A percentile compares a stretch with the other conserved stretches of the same genome.
Conservation (phyloP, 2,113 vertebrate genomes). For the Eidolon helvum region DNA sequence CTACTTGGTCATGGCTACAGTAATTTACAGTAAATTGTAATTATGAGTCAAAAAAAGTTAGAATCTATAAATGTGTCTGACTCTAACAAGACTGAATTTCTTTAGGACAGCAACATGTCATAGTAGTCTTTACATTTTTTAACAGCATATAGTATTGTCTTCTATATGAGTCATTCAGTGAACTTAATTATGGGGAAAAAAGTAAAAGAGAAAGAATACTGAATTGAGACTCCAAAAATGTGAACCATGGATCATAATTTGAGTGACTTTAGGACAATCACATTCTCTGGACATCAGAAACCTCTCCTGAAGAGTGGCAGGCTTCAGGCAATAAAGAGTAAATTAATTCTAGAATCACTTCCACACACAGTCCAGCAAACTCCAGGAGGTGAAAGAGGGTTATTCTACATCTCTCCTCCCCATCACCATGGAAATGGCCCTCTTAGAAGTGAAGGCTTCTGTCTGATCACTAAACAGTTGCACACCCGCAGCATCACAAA, state of each 20-base stretch:
- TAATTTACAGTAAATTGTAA: not conserved
- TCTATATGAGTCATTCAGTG: not conserved
- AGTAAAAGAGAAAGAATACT: not conserved
- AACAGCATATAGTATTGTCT: not conserved
- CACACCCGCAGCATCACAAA: not conserved
- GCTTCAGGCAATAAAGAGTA: not conserved
- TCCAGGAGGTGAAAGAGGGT: not conserved
- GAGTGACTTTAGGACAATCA: not conserved
- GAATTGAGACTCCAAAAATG: not conserved
- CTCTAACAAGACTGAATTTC: not conserved
- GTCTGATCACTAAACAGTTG: not conserved
- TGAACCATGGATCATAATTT: not conserved
- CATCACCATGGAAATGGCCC: not conserved
- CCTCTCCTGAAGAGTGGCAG: not conserved
- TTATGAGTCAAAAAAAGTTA: slow-evolving; percentile 5
- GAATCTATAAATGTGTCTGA: not conserved
- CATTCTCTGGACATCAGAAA: not conserved
- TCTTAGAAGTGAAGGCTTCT: not conserved
- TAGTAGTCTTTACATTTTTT: not conserved
- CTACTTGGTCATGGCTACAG: not conserved
- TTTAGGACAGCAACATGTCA: not conserved
- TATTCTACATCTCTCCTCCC: not conserved
- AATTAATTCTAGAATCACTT: not conserved
- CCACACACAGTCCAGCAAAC: not conserved
- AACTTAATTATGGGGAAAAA: not conserved